Base-by-base conservation (phyloP, 2,888 invertebrate genomes). In the Tromatobia lineatoria region DNA sequence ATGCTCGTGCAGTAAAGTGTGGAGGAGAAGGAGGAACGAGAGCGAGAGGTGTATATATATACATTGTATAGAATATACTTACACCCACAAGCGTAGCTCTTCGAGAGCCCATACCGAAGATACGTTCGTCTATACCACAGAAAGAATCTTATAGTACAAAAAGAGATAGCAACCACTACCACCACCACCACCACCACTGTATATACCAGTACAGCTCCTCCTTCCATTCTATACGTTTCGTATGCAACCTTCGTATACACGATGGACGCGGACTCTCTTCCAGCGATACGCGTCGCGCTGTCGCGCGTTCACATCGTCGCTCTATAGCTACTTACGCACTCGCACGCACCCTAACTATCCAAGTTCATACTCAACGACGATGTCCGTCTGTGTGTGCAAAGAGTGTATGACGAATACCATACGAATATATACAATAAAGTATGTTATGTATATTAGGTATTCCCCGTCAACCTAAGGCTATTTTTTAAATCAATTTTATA, bases 231-330 rank as follows among this genome's bases (percentile, higher is more conserved):
- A 64, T 80, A 78, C 87, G 86, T 91, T 92, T 91, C 88, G 92
- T 92, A 92, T 92, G 91, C 92, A 91, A 90, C 90, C 89, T 89
- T 90, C 91, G 92, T 92, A 90, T 81, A 77, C 74, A 69, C 74
- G 83, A 69, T 77, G 38, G 75, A 76, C 69, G 66, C 76, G 38
- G 52, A 57, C 64, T 76, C 71, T 84, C 82, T 84, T 77, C 73
- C 83, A 64, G 11, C 64, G 18, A 8, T 61, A 61, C 61, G 52
- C 76, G 67, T 81, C 85, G 79, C 67, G 69, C 45, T 85, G 77
- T 78, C 81, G 77, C 82, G 59, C 82, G 52, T 67, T 76, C 79
- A 45, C 69, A 57, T 57, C 38, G 69, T 59, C 59, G 29, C 15
- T 50, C 13, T 54, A 57, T 42, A 71, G 52, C 3, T 38, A 54